phyloP scores from a whole-genome alignment of 2,797 vertebrate species.

The Bradypodion ventrale region DNA sequence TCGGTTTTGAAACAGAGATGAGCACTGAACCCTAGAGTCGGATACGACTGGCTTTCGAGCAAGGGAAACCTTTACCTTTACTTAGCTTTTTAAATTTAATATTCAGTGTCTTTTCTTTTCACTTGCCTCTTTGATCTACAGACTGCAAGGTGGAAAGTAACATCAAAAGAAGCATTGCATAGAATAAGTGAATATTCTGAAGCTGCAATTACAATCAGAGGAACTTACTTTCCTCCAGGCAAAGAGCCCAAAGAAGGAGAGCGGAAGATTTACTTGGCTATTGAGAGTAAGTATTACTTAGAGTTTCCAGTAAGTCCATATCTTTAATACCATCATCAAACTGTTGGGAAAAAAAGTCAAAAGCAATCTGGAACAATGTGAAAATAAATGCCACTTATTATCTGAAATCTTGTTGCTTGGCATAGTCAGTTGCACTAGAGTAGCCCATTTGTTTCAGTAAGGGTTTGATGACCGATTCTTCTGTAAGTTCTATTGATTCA shows the following conservation, averaged over 20 bases:
- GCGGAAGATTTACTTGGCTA: conserved; percentile 97
- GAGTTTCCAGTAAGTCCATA: rapidly evolving
- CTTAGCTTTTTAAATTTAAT: background rate
- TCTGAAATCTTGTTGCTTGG: no score
- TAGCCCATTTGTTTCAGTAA: no score
- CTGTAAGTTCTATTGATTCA: no score
- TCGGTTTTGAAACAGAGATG: no score
- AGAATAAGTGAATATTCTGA: conserved; percentile 99
- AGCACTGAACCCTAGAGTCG: no score
- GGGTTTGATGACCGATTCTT: no score
- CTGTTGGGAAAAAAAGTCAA: background rate
- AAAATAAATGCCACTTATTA: background rate
- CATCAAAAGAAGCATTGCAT: conserved; percentile 97
- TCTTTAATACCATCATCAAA: background rate
- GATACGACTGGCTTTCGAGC: no score
- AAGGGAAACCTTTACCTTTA: no score
- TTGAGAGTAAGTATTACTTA: conserved; percentile 87
- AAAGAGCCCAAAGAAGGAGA: conserved; percentile 99
- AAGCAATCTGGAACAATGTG: background rate
- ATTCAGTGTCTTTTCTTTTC: background rate
- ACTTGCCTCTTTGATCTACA: conserved; percentile 61
- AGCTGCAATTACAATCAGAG: conserved; percentile 98
- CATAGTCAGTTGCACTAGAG: no score
- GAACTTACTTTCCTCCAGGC: conserved; percentile 97
- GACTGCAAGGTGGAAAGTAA: conserved; percentile 99